Base-by-base conservation (phyloP, 2,888 invertebrate species). In the Brachyptera risi region DNA sequence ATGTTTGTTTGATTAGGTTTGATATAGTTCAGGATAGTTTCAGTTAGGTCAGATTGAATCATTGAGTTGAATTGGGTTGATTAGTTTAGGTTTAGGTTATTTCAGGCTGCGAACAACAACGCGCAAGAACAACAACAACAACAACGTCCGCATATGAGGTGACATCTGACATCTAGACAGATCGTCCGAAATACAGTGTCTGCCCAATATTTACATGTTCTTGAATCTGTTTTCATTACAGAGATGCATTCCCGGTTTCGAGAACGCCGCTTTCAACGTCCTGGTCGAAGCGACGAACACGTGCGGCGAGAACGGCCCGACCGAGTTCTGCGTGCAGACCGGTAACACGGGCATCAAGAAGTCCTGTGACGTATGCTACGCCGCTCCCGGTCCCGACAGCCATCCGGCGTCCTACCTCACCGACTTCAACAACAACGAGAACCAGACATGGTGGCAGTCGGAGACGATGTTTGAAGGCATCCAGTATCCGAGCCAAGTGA, bases 371-470 rank as follows among this genome's bases (percentile, higher is more conserved):
- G 78, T 82, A 62, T 97, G 96, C 75, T 85, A 80, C 65, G 72
- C 73, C 11, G 80, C 70, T 70, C 80, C 79, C 5, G 79, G 78
- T 0, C 72, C 74, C 38, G 79, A 80, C 24, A 81, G 86, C 65
- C 91, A 92, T 72, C 82, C 86, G 49, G 80, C 90, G 15, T 76
- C 81, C 57, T 92, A 83, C 74, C 81, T 98, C 68, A 98, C 97
- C 2, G 98, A 99, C 75, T 82, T 83, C 69, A 92, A 96, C 73
- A 92, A 91, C 73, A 87, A 88, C 65, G 90, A 92, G 67, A 91
- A 92, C 72, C 88, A 89, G 67, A 94, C 96, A 0, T 96, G 94
- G 93, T 96, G 96, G 96, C 96, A 96, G 74, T 96, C 96, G 0
- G 96, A 97, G 74, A 98, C 99, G 1, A 96, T 99, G 95, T 84